Conservation (phyloP, 2,888 invertebrate species). For the Trachelus tabidus region DNA sequence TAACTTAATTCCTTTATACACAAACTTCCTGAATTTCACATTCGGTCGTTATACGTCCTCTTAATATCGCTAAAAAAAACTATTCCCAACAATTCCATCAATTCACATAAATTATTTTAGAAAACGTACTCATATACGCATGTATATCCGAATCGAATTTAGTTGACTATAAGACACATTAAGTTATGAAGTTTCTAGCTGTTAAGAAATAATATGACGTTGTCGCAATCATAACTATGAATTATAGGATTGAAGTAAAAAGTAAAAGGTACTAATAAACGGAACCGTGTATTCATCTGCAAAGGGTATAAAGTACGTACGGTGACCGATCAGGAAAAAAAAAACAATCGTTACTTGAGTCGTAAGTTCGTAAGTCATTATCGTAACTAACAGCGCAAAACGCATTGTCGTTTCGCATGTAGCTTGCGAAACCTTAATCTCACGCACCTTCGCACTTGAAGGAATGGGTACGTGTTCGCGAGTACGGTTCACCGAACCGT, state of each 20-base stretch:
- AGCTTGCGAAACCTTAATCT: conserved; percentile 8
- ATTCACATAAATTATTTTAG: background rate
- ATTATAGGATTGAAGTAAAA: background rate
- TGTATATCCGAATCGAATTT: background rate
- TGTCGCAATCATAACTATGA: background rate
- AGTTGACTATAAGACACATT: background rate
- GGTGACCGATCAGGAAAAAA: background rate
- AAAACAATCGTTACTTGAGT: conserved; percentile 12
- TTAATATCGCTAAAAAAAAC: background rate
- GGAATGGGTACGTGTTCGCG: conserved; percentile 16
- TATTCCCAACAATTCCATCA: background rate
- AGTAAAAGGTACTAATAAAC: background rate
- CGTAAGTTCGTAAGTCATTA: conserved; percentile 11
- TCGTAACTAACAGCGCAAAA: conserved; percentile 19
- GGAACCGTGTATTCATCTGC: background rate
- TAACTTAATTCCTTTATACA: background rate
- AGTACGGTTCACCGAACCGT: conserved; percentile 12
- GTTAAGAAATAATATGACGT: background rate
- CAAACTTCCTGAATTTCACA: background rate
- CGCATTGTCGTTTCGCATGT: background rate
- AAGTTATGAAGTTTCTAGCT: background rate
- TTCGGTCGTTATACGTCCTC: background rate
- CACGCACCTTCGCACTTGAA: conserved; percentile 12
- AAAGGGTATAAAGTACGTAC: background rate
- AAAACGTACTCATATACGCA: background rate